Conservation (phyloP, 2,888 invertebrate genomes). For the Alsophila aescularia region DNA sequence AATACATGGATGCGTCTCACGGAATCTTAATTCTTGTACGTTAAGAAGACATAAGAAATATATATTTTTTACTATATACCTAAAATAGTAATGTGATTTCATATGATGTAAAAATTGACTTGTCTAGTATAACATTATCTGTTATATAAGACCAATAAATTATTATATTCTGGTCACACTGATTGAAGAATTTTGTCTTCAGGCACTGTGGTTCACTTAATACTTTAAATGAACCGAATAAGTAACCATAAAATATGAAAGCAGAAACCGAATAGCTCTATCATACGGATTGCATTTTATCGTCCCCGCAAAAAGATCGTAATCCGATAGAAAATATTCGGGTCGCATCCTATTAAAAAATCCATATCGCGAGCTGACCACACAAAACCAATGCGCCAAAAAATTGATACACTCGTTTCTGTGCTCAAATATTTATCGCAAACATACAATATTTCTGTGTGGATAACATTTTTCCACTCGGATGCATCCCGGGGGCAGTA, state of each 20-base stretch:
- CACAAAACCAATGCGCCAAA: conserved; percentile 49
- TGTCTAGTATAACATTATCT: too few species aligned
- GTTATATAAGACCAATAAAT: too few species aligned
- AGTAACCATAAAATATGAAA: background rate
- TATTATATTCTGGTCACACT: too few species aligned
- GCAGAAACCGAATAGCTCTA: background rate
- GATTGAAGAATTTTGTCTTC: too few species aligned
- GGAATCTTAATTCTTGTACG: too few species aligned
- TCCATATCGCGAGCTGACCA: conserved; percentile 24
- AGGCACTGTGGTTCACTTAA: too few species aligned
- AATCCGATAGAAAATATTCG: conserved; percentile 23
- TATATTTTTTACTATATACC: too few species aligned
- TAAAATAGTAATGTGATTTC: too few species aligned
- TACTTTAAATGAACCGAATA: too few species aligned
- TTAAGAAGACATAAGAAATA: too few species aligned
- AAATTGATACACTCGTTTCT: conserved; percentile 68
- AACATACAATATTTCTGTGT: conserved; percentile 67
- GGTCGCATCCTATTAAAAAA: conserved; percentile 29
- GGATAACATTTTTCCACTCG: conserved; percentile 76
- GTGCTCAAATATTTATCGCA: conserved; percentile 75
- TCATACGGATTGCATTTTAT: conserved; percentile 8
- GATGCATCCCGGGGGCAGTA: conserved; percentile 50
- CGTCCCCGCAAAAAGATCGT: conserved; percentile 4
- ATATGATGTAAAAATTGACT: too few species aligned
- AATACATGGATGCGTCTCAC: too few species aligned